These are phyloP conservation scores for Lordiphosa andalusiaca DNA, from an alignment of 2,888 invertebrate species.

Conservation along the genomic window DNA sequence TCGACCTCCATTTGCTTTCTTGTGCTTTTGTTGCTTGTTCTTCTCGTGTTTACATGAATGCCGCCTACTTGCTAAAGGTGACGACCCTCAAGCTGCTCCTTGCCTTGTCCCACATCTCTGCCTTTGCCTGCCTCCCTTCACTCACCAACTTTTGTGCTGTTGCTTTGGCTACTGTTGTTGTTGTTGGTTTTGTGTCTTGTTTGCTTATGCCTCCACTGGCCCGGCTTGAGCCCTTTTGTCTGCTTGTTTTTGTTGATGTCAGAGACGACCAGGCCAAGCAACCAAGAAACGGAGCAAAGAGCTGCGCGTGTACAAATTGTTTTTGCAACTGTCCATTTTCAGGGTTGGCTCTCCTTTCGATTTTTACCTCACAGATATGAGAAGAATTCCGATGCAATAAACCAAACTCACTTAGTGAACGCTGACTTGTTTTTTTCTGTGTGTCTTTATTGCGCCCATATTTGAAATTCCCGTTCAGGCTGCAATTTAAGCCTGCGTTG, in stretches of 20 bases:
- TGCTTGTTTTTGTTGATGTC: conserved; percentile 39
- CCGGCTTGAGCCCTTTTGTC: conserved; percentile 2
- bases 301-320: conserved; percentile 51
- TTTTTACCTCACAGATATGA: conserved; percentile 2
- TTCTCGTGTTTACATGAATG: conserved; percentile 55
- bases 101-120: conserved; percentile 31
- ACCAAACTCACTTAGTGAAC: conserved; percentile 13
- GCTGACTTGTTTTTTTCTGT: background rate
- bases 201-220: conserved; percentile 5
- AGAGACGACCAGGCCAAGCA: conserved; percentile 16
- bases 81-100: conserved; percentile 44
- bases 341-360: conserved; percentile 44
- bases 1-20: conserved; percentile 14
- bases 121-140: conserved; percentile 15
- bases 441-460: conserved; percentile 3
- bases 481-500: conserved; percentile 2
- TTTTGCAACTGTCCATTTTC: conserved; percentile 47
- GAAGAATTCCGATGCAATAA: conserved; percentile 15
- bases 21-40: conserved; percentile 7
- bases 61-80: conserved; percentile 68
- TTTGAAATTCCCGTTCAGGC: conserved; percentile 5
- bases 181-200: background rate
- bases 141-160: background rate
- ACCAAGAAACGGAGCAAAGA: background rate
- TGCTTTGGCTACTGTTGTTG: background rate